Evolutionary conservation across 2,797 vertebrate genomes (phyloP).

Genomic region (Carapus acus): DNA sequence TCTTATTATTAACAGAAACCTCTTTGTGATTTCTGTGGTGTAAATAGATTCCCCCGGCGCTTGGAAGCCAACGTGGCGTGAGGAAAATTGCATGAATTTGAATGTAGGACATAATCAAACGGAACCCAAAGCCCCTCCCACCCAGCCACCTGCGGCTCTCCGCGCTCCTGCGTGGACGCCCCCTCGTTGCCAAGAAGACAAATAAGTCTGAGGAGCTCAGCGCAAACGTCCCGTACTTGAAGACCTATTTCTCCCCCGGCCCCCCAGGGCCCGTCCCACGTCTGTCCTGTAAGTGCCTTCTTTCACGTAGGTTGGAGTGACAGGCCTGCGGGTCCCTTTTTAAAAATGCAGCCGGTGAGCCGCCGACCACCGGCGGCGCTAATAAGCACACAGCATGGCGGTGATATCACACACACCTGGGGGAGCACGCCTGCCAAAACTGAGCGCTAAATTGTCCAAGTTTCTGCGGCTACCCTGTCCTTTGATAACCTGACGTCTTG

Average conservation of each 20-base stretch:
- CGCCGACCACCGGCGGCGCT: slow-evolving; percentile 24
- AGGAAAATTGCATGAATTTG: slow-evolving; percentile 63
- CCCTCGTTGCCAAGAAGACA: slow-evolving; percentile 37
- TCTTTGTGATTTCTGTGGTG: slow-evolving; percentile 39
- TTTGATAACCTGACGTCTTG: slow-evolving; percentile 55
- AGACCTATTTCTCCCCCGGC: slow-evolving; percentile 32
- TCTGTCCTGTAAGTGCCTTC: slow-evolving; percentile 75
- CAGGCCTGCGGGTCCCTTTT: slow-evolving; percentile 61
- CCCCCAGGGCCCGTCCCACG: slow-evolving; percentile 49
- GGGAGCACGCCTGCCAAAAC: slow-evolving; percentile 61
- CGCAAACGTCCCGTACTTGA: slow-evolving; percentile 52
- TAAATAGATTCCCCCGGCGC: slow-evolving; percentile 59
- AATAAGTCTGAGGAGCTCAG: slow-evolving; percentile 20
- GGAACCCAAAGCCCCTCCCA: slow-evolving; percentile 52
- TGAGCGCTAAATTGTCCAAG: slow-evolving; percentile 17
- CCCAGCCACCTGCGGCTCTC: slow-evolving; percentile 21
- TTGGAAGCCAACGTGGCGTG: slow-evolving; percentile 39
- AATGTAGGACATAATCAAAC: slow-evolving; percentile 62
- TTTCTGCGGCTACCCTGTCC: slow-evolving; percentile 42
- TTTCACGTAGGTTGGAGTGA: slow-evolving; percentile 62
- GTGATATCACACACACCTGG: slow-evolving; percentile 33
- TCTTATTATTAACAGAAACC: slow-evolving; percentile 35
- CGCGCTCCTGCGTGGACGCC: slow-evolving; percentile 28
- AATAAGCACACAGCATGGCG: slow-evolving; percentile 62
- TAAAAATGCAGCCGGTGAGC: slow-evolving; percentile 46